Conservation (phyloP, 1,140 invertebrate species). For the Drosophila paulistorum region DNA sequence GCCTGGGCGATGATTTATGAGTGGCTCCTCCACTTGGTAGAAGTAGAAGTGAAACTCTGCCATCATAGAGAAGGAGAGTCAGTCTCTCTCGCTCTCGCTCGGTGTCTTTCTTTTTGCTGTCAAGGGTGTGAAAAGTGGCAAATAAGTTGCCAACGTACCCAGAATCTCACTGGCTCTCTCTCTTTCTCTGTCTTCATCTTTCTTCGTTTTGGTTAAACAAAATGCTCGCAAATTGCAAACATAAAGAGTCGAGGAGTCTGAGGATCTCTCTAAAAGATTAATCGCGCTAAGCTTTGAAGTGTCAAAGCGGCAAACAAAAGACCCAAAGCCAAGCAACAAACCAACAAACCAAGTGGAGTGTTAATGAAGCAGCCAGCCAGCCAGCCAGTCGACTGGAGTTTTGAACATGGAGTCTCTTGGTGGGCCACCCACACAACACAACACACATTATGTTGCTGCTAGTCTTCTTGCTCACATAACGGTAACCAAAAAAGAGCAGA, state of each 20-base stretch:
- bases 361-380: conserved; percentile 59
- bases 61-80: background rate
- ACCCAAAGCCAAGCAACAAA: conserved; percentile 14
- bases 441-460: conserved; percentile 3
- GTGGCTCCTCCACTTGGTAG: conserved; percentile 57
- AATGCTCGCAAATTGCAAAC: conserved; percentile 67
- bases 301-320: conserved; percentile 58
- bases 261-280: conserved; percentile 57
- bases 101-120: conserved; percentile 2
- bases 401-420: background rate
- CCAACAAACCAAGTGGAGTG: conserved; percentile 39
- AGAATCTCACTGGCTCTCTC: conserved; percentile 36
- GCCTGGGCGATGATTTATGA: conserved; percentile 70
- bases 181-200: background rate
- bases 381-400: conserved; percentile 19
- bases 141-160: conserved; percentile 43
- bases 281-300: conserved; percentile 66
- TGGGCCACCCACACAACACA: conserved; percentile 16
- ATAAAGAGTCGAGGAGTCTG: conserved; percentile 27
- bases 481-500: conserved; percentile 10
- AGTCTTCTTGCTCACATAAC: conserved; percentile 17
- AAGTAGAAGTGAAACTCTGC: conserved; percentile 18
- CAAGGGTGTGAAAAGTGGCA: conserved; percentile 64
- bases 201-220: conserved; percentile 33
- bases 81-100: background rate